Base-by-base conservation (phyloP, 2,888 invertebrate species). In the Linnaemya vulpina region DNA sequence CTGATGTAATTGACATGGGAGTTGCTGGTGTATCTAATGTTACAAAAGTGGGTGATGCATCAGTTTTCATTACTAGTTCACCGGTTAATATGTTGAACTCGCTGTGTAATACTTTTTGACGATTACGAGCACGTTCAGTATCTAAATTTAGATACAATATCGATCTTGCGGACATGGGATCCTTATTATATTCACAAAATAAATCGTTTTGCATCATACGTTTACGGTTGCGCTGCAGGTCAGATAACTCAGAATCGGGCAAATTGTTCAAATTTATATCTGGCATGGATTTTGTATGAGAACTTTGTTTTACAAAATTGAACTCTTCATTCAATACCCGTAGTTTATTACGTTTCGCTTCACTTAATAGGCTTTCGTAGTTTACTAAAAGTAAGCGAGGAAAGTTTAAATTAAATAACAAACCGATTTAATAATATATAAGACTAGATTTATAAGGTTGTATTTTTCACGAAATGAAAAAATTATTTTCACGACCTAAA, bases 291-390 rank as follows among this genome's bases (percentile, higher is more conserved):
- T 62, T 80, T n/a, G 75, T 71, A 13, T 71, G 77, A 7, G 63
- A 22, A 15, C 49, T 76, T 30, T 73, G 63, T 5, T 35, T 60
- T 49, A 55, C 83, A 3, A 94, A 90, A 73, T 94, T 94, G 86
- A 94, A 95, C 89, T 95, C 95, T 0, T 94, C 93, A 4, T 94
- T 93, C 77, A 95, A 89, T 1, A 95, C 93, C 90, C 93, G 95
- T 22, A 94, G 89, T 90, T 94, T 95, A 88, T 95, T 95, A 68
- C 93, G 90, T 85, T 95, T 91, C 0, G 95, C 95, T 77, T 94
- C 94, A 15, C 93, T 94, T 79, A 95, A 78, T n/a, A 81, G 13
- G 43, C 49, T 81, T 73, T 74, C 74, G 49, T 53, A 67, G 49
- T 84, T 71, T 11, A 25, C 84, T 84, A 25, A 30, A 55, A 65